Conservation (phyloP, 2,888 invertebrate species). For the Argyresthia goedartella region DNA sequence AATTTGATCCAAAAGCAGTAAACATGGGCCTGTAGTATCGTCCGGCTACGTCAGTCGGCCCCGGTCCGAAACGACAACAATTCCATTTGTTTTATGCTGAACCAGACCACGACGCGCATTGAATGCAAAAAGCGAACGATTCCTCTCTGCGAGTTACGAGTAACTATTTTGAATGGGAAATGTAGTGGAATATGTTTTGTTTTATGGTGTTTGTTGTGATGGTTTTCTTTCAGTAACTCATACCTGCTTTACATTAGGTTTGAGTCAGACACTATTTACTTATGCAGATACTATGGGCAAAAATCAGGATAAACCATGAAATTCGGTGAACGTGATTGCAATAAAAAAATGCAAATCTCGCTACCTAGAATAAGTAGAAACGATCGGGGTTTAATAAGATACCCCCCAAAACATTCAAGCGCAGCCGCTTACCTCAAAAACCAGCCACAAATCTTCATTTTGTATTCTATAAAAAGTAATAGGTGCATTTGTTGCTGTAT, state of each 20-base stretch:
- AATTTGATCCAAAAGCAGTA: slow-evolving; percentile 24
- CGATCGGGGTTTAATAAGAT: too few species aligned
- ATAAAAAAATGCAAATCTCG: too few species aligned
- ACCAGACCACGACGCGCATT: slow-evolving; percentile 12
- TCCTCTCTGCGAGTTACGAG: background rate
- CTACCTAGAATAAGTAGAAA: too few species aligned
- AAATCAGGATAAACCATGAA: too few species aligned
- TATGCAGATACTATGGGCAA: too few species aligned
- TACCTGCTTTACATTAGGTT: background rate
- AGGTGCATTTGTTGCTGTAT: slow-evolving; percentile 43
- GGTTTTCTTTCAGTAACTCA: background rate
- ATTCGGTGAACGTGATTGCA: too few species aligned
- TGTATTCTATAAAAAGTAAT: slow-evolving; percentile 49
- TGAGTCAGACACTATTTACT: too few species aligned
- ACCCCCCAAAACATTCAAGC: background rate
- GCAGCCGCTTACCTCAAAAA: background rate
- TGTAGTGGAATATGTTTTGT: too few species aligned
- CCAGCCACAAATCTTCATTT: slow-evolving; percentile 22
- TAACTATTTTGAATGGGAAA: too few species aligned
- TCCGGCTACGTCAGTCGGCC: slow-evolving; percentile 21
- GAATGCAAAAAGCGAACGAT: slow-evolving; percentile 2
- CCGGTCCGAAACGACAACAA: slow-evolving; percentile 18
- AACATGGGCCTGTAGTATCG: slow-evolving; percentile 21
- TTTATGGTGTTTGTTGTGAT: background rate
- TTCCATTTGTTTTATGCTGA: slow-evolving; percentile 53